phyloP scores from a whole-genome alignment of 2,888 invertebrate species.

The Corbicula japonica region DNA sequence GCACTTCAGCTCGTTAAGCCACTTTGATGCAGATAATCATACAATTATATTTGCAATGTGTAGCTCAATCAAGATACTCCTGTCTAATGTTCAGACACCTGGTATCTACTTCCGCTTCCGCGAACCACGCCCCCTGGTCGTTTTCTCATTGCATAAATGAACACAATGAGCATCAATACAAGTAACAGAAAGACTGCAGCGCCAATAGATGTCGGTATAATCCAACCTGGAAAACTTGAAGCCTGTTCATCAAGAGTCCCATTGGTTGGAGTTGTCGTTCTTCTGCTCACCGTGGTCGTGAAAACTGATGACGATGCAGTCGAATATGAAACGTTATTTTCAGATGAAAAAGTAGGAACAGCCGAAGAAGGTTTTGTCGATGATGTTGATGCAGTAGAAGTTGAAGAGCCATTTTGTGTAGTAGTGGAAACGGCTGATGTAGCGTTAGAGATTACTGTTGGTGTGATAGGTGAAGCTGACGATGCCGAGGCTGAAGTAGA shows the following conservation, averaged over 20 bases:
- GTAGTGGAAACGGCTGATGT: not conserved
- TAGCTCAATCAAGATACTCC: no score
- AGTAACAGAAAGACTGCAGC: not conserved
- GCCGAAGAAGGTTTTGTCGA: not conserved
- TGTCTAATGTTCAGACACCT: no score
- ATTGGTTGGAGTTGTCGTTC: not conserved
- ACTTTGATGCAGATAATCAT: no score
- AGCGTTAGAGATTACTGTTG: not conserved
- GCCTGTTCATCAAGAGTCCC: no score
- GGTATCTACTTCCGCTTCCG: no score
- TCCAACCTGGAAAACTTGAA: slow-evolving; percentile 85
- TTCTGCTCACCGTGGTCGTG: not conserved
- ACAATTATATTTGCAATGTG: no score
- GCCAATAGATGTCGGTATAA: slow-evolving; percentile 63
- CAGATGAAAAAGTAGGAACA: not conserved
- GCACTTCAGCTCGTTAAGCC: no score
- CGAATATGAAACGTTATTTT: not conserved
- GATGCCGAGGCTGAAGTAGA: not conserved
- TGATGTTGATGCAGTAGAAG: not conserved
- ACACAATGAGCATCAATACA: no score
- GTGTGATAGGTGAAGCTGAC: not conserved
- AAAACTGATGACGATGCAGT: not conserved
- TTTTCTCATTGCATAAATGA: no score
- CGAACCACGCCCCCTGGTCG: no score
- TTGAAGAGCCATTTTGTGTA: not conserved